A percentile compares a stretch with the other conserved stretches of the same genome.
Conservation (phyloP, 2,113 vertebrate species). For the Lonchura striata region DNA sequence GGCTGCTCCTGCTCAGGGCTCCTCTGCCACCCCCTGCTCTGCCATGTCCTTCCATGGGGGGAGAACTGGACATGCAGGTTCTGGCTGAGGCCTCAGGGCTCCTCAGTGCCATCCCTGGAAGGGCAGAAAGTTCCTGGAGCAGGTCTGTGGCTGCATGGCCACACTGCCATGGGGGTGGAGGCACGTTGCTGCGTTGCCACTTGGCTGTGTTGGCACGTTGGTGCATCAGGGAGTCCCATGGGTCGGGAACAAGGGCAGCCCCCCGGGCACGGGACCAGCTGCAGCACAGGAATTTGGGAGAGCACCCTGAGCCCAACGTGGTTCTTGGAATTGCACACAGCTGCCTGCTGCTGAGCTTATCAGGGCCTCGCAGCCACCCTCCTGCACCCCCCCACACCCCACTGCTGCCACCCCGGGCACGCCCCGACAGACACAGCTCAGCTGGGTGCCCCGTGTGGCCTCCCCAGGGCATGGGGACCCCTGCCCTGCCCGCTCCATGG, state of each 20-base stretch:
- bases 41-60: neutral
- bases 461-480: neutral
- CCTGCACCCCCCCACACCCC: neutral
- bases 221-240: fast-evolving
- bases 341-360: conserved; percentile 5
- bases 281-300: neutral
- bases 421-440: neutral
- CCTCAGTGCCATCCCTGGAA: fast-evolving
- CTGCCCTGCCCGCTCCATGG: neutral
- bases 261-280: neutral
- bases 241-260: neutral
- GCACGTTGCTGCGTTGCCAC: neutral
- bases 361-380: neutral
- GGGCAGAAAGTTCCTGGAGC: neutral
- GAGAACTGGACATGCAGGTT: fast-evolving
- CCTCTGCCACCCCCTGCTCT: neutral
- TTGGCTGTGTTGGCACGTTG: fast-evolving
- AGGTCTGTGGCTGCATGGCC: neutral
- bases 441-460: neutral
- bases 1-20: neutral
- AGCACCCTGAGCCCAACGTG: fast-evolving
- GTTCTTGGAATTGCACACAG: conserved; percentile 2
- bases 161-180: fast-evolving
- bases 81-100: fast-evolving
- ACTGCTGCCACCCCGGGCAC: fast-evolving